Base-by-base conservation (phyloP, 2,113 vertebrate species). In the Urocitellus parryii region DNA sequence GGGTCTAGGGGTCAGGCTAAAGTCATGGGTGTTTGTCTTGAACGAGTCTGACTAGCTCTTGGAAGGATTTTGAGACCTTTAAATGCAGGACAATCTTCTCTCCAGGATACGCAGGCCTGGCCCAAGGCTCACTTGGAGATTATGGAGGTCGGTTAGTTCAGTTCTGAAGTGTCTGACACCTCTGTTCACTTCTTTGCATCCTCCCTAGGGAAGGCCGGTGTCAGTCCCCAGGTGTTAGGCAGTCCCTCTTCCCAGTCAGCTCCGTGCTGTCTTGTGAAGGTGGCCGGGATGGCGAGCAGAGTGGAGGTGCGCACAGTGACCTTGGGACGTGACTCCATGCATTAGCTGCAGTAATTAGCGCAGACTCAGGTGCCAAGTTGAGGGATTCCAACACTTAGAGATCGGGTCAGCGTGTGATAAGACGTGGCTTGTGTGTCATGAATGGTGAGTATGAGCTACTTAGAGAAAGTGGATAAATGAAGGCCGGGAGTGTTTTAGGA, bases 381-480 rank as follows among this genome's bases (percentile, higher is more conserved):
- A 96, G 67, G 39, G 93, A 91, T 88, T 51, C 42, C 79, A 53
- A 92, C 65, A 93, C 68, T 94, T 73, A 92, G 94, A 92, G 94
- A 32, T 82, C 32, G 45, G 76, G 74, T 87, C 45, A 24, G 68
- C 29, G 1, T 34, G 78, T 65, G 56, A 27, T 91, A 88, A 90
- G 96, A 93, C 5, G 82, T 12, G 65, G 67, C 63, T 79, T 78
- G 29, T 12, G 29, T 91, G 74, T 84, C 56, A 61, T 79, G 95
- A 93, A 88, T 77, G 80, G 78, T 48, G 67, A 88, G 61, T 48
- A 34, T 29, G 74, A 83, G 65, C 34, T 4, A 88, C 53, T 88
- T 29, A 17, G 39, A 32, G 48, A 53, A 88, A 88, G 67, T 25
- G 76, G 78, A 78, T 42, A 85, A 82, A 82, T 7, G 78, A 73